phyloP scores from a whole-genome alignment of 2,113 vertebrate genomes.

The Gadus chalcogrammus region DNA sequence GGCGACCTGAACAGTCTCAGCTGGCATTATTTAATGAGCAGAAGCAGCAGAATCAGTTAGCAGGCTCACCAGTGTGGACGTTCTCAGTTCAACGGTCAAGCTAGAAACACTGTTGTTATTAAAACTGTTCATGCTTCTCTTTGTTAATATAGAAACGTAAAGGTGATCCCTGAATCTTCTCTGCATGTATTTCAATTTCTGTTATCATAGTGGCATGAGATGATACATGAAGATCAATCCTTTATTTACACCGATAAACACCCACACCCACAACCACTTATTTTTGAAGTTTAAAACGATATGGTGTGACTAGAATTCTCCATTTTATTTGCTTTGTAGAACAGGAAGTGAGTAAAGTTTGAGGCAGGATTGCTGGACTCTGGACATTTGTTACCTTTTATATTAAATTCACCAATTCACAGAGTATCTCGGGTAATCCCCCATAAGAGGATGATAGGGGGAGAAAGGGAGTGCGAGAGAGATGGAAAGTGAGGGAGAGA shows the following conservation, averaged over 20 bases:
- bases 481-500: constrained; percentile 26
- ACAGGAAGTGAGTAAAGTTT: background rate
- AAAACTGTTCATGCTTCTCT: background rate
- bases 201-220: too few species aligned
- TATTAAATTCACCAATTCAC: constrained; percentile 62
- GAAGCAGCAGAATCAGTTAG: constrained; percentile 31
- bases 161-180: too few species aligned
- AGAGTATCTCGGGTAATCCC: constrained; percentile 63
- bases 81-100: too few species aligned
- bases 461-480: constrained; percentile 20
- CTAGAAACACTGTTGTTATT: constrained; percentile 27
- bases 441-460: constrained; percentile 65
- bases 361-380: background rate
- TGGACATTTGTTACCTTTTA: constrained; percentile 41
- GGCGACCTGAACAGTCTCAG: constrained; percentile 53
- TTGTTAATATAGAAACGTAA: too few species aligned
- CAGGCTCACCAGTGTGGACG: background rate
- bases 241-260: background rate
- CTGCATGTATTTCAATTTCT: too few species aligned
- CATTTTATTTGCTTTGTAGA: background rate
- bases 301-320: too few species aligned
- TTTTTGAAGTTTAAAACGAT: too few species aligned
- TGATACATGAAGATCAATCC: too few species aligned
- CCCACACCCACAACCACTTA: too few species aligned
- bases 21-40: constrained; percentile 59